These are phyloP conservation scores for Anoplolepis gracilipes DNA, from an alignment of 1,140 invertebrate genomes.

Conservation along the genomic window DNA sequence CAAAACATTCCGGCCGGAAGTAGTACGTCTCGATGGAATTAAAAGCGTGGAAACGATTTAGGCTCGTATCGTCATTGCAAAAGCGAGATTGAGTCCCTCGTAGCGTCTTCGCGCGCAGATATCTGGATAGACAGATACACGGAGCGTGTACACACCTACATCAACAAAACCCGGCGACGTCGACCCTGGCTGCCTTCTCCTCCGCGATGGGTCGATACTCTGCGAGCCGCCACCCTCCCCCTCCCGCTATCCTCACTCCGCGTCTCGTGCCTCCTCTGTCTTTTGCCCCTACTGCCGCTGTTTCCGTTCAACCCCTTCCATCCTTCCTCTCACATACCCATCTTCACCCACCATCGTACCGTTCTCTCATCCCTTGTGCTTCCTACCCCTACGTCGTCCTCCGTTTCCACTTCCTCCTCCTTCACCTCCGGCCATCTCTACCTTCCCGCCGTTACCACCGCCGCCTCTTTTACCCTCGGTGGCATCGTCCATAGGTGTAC, in stretches of 20 bases:
- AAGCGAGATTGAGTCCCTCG: constrained; percentile 25
- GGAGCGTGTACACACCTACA: constrained; percentile 79
- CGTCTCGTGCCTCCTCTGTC: constrained; percentile 64
- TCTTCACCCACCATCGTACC: constrained; percentile 74
- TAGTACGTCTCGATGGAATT: constrained; percentile 12
- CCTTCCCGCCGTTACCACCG: constrained; percentile 55
- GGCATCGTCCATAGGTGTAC: constrained; percentile 78
- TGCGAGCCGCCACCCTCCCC: constrained; percentile 80
- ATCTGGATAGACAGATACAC: constrained; percentile 77
- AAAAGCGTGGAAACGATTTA: constrained; percentile 42
- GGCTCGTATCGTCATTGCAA: constrained; percentile 13
- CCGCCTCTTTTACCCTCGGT: constrained; percentile 68
- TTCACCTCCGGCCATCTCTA: constrained; percentile 68
- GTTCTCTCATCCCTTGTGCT: constrained; percentile 54
- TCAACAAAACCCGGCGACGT: constrained; percentile 84
- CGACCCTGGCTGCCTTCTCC: constrained; percentile 81
- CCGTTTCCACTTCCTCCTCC: constrained; percentile 67
- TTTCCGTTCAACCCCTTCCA: constrained; percentile 70
- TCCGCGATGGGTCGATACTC: constrained; percentile 84
- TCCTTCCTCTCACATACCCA: constrained; percentile 75
- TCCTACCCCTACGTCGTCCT: constrained; percentile 47
- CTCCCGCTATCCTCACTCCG: constrained; percentile 61
- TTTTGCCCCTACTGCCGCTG: constrained; percentile 61
- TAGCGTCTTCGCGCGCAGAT: constrained; percentile 72
- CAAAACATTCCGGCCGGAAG: background rate